Percentiles rank a stretch among this genome's conserved stretches.
These are phyloP conservation scores for Colletes gigas DNA, from an alignment of 1,140 invertebrate genomes.

Conservation along the genomic window DNA sequence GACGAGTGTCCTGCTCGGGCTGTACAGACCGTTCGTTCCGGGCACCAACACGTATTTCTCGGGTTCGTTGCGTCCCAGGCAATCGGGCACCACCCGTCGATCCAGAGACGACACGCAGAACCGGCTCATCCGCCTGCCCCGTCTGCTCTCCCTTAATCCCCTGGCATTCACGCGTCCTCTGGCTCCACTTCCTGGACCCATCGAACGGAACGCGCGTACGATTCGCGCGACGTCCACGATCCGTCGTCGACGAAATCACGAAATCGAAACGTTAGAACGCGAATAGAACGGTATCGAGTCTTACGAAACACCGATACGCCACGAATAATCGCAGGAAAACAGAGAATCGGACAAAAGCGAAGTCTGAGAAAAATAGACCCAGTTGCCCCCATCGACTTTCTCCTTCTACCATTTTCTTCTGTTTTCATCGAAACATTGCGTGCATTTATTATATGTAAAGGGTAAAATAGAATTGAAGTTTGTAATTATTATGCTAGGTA, in stretches of 20 bases:
- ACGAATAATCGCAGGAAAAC: too few species aligned
- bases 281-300: too few species aligned
- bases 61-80: constrained; percentile 31
- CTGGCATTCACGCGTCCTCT: not conserved
- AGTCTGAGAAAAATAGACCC: too few species aligned
- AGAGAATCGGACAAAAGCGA: too few species aligned
- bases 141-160: not conserved
- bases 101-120: constrained; percentile 33
- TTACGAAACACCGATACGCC: too few species aligned
- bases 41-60: constrained; percentile 21
- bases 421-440: too few species aligned
- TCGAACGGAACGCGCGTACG: constrained; percentile 8
- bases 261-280: too few species aligned
- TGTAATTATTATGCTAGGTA: too few species aligned
- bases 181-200: constrained; percentile 13
- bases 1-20: not conserved
- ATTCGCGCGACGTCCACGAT: not conserved
- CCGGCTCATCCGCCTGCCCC: not conserved
- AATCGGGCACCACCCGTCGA: constrained; percentile 45
- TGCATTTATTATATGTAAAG: too few species aligned
- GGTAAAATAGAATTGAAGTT: too few species aligned
- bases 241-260: not conserved
- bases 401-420: too few species aligned
- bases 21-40: constrained; percentile 13
- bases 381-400: too few species aligned